Evolutionary conservation across 2,888 invertebrate species (phyloP).

Genomic region (Rhagonycha lutea): DNA sequence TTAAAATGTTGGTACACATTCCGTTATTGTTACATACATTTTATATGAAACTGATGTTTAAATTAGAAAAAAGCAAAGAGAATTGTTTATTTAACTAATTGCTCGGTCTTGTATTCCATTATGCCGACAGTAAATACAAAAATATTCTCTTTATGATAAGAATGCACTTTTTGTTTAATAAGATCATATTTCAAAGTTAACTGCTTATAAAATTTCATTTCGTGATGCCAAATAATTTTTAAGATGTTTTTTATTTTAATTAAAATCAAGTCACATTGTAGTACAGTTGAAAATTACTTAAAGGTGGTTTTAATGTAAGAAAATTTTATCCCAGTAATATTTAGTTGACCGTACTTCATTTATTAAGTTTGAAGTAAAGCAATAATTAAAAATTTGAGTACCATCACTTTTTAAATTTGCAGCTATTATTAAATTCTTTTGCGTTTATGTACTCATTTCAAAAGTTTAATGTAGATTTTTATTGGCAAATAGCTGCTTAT

Average conservation of each 20-base stretch:
- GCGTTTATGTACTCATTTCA: background rate
- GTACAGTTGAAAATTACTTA: background rate
- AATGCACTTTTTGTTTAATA: background rate
- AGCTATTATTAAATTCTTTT: conserved; percentile 1
- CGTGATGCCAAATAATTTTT: background rate
- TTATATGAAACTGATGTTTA: background rate
- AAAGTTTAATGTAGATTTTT: background rate
- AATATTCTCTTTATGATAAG: background rate
- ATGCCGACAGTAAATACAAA: background rate
- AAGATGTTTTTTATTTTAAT: too few relatives aligned
- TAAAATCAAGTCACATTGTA: too few relatives aligned
- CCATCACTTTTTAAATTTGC: background rate
- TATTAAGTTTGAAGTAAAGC: background rate
- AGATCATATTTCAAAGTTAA: background rate
- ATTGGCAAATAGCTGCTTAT: background rate
- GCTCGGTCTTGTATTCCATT: background rate
- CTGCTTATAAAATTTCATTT: background rate
- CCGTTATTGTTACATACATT: background rate
- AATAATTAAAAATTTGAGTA: background rate
- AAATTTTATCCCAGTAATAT: background rate
- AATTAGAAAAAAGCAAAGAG: background rate
- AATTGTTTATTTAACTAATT: background rate
- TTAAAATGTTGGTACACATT: conserved; percentile 4
- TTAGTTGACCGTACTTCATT: background rate
- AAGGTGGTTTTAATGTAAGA: background rate